Evolutionary conservation across 2,797 vertebrate genomes (phyloP), one percentile per base, ranked within the genome.

Genomic region (Anguilla anguilla): DNA sequence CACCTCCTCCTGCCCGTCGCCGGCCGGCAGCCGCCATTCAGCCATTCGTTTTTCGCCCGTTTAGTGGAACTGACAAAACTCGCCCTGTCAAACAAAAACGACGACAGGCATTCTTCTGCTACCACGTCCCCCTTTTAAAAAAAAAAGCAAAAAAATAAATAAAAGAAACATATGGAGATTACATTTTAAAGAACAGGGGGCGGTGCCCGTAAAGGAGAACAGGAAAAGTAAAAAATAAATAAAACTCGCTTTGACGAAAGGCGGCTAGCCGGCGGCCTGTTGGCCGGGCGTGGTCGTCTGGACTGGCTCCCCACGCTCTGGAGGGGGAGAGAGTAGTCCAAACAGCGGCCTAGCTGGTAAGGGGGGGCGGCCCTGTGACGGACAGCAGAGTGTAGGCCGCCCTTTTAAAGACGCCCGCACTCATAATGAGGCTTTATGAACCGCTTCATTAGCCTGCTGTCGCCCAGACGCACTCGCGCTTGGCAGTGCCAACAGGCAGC

Each of bases 21-120:
- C n/a, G 0, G 64, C 46, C 83, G 85, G 84, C 90, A 88, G 90
- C 88, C 91, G 93, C 87, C 61, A 88, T 94, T 92, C 1, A 35
- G 35, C 1, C 35, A 1, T 35, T 35, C 35, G 35, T 1, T 35
- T 1, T 35, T 88, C 87, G 59, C 84, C 91, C 86, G 85, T 91
- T 92, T 90, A 87, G 85, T 90, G 91, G 92, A 90, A 91, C 89
- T 93, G 92, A 92, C 89, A 90, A 35, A 35, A 5, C 92, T 92
- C 90, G 88, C 89, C 89, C 67, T 88, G 83, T 87, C 90, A 89
- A 92, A n/a, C n/a, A 92, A 35, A 35, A 35, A 35, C 35, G 35
- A n/a, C 28, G n/a, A 89, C 88, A 79, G 91, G 89, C 87, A 90
- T 43, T 84, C 85, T 1, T 3, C 74, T 4, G 9, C n/a, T 69